Conservation (phyloP, 2,113 vertebrate species). For the Catharus minimus region DNA sequence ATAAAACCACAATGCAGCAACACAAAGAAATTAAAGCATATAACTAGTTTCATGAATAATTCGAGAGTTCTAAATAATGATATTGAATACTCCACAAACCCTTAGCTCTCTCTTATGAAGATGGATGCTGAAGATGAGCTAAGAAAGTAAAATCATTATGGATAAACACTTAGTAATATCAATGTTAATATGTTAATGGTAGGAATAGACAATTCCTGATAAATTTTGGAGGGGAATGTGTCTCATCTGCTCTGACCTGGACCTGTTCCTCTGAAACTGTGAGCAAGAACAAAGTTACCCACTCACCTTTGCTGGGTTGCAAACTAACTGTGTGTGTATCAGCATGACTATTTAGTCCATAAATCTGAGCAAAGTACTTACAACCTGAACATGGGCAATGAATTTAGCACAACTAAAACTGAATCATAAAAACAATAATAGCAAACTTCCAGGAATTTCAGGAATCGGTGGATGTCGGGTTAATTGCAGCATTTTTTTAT, state of each 20-base stretch:
- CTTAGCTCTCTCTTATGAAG: neutral
- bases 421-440: neutral
- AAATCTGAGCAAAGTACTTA: neutral
- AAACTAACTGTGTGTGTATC: neutral
- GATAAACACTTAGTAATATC: neutral
- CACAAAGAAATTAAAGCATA: conserved; percentile 14
- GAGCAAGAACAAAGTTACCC: neutral
- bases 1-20: conserved; percentile 10
- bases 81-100: neutral
- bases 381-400: neutral
- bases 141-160: neutral
- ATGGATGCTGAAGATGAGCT: neutral
- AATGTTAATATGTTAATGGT: neutral
- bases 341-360: neutral
- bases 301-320: neutral
- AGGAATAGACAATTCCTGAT: neutral
- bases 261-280: neutral
- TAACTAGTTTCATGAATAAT: neutral
- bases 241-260: neutral
- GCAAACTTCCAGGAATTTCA: neutral
- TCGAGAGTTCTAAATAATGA: neutral
- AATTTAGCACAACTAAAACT: neutral
- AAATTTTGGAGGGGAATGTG: neutral
- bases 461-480: neutral
- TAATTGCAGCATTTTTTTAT: neutral